A percentile compares a stretch with the other conserved stretches of the same genome.
phyloP scores from a whole-genome alignment of 2,888 invertebrate species.

The Xestia ashworthii region DNA sequence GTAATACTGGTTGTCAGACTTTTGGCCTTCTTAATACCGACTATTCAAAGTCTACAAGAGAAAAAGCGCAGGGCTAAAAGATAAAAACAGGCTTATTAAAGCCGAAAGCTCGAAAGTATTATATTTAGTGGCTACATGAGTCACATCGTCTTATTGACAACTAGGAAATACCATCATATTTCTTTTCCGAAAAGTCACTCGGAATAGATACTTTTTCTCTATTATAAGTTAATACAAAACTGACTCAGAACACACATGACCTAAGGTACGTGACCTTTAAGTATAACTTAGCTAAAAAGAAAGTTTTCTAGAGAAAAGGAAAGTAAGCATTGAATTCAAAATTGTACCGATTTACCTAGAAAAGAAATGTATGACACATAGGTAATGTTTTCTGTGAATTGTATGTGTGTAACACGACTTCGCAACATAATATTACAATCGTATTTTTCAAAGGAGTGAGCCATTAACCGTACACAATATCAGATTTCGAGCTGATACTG shows the following conservation, averaged over 20 bases:
- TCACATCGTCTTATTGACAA: background rate
- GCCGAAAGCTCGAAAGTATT: too few species aligned
- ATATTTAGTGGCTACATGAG: too few species aligned
- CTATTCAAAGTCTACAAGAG: too few species aligned
- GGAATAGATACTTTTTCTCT: background rate
- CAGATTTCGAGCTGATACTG: too few species aligned
- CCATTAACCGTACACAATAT: background rate
- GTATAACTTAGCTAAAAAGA: constrained; percentile 47
- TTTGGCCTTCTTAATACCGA: too few species aligned
- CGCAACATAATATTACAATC: background rate
- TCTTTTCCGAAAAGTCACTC: background rate
- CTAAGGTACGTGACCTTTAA: constrained; percentile 51
- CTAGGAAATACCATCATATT: background rate
- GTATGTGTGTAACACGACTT: background rate
- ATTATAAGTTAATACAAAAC: background rate
- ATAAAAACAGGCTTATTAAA: too few species aligned
- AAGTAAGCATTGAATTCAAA: constrained; percentile 41
- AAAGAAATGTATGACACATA: constrained; percentile 39
- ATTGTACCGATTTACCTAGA: constrained; percentile 32
- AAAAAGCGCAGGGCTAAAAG: too few species aligned
- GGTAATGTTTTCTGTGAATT: constrained; percentile 1
- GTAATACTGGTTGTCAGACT: too few species aligned
- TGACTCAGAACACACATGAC: constrained; percentile 23
- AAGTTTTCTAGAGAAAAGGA: constrained; percentile 56
- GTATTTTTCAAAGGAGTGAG: background rate